Evolutionary conservation across 2,797 vertebrate genomes (phyloP), one percentile per base, ranked within the genome.

Genomic region (Distichodus sexfasciatus): DNA sequence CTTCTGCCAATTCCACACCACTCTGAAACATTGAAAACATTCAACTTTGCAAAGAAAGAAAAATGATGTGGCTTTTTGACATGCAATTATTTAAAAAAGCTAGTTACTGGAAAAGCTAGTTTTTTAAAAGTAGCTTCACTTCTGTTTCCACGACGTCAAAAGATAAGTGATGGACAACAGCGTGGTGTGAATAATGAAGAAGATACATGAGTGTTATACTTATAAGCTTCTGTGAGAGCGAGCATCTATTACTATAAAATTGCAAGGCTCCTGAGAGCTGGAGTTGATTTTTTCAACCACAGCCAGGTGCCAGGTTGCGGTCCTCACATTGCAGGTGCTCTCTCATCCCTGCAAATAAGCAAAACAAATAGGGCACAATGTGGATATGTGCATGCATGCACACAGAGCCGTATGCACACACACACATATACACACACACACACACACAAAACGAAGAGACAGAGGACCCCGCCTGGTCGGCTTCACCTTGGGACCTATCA

Each of bases 241-340:
- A 87, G 62, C 57, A 90, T 89, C 87, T 87, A 88, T 91, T 89
- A 90, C 85, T 82, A 85, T 83, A 79, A 87, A 89, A 92, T 90
- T n/a, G 90, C 83, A 78, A 83, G 73, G 87, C 84, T 69, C 86
- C 81, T 80, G 81, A 83, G 86, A 84, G 88, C 90, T 90, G 87
- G 90, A 90, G 88, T 87, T 89, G 90, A 89, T 88, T 89, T 85
- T 86, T 86, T 88, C 89, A 87, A 87, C 87, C 89, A 87, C 86
- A 85, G 90, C 90, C 88, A 90, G 89, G 86, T 90, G 90, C 90
- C 89, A 89, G 89, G 90, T 88, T 89, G n/a, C n/a, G n/a, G n/a
- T n/a, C n/a, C n/a, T 88, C 87, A 84, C 85, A 84, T 86, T 89
- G 87, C 88, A 89, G 89, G 87, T 88, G 86, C 86, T 84, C 83